Percentiles rank a stretch among this genome's conserved stretches.
Conservation (phyloP, 2,888 invertebrate species). For the Zhengitettix transpicula region DNA sequence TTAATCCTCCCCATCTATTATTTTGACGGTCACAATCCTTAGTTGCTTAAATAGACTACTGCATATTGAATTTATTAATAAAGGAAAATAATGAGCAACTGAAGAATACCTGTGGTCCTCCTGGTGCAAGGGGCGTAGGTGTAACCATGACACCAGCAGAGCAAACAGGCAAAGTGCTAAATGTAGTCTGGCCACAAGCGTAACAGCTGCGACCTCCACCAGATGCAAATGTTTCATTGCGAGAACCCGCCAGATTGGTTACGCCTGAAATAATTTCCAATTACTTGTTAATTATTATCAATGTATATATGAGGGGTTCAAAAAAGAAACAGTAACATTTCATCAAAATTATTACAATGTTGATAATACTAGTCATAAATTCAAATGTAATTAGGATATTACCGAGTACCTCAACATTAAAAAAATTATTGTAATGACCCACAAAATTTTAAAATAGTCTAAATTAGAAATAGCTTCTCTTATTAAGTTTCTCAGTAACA, state of each 20-base stretch:
- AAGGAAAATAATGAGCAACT: constrained; percentile 27
- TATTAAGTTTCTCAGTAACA: too few relatives aligned
- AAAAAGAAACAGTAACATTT: too few relatives aligned
- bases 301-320: too few relatives aligned
- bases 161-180: constrained; percentile 1
- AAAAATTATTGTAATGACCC: too few relatives aligned
- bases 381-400: too few relatives aligned
- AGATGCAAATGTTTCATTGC: constrained; percentile 21
- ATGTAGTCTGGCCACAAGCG: constrained; percentile 44
- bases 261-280: constrained; percentile 14
- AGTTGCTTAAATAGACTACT: background rate
- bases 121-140: constrained; percentile 26
- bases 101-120: constrained; percentile 15
- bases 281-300: background rate
- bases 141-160: constrained; percentile 20
- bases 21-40: too few relatives aligned
- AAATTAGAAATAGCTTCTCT: too few relatives aligned
- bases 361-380: too few relatives aligned
- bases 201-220: constrained; percentile 36
- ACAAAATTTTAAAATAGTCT: too few relatives aligned
- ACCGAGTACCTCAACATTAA: too few relatives aligned
- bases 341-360: too few relatives aligned
- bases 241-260: constrained; percentile 21
- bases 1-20: too few relatives aligned
- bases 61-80: background rate